Evolutionary conservation across 2,797 vertebrate genomes (phyloP), one percentile per base, ranked within the genome.

Genomic region (Oreortyx pictus): DNA sequence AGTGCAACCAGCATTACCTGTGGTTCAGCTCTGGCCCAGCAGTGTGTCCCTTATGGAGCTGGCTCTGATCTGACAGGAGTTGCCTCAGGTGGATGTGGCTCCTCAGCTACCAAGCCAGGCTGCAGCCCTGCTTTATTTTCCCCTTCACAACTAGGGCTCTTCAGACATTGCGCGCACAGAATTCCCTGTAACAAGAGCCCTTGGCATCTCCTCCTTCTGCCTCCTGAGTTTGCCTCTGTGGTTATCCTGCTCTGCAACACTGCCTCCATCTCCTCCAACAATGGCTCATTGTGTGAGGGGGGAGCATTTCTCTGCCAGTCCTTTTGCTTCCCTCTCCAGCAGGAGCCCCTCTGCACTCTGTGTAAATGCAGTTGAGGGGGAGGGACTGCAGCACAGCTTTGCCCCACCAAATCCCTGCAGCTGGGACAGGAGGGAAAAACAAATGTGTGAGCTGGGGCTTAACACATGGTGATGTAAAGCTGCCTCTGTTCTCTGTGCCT

Each of bases 241-340:
- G 77, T 74, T 88, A 95, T 95, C 94, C 93, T 11, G 6, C 89
- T 91, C 24, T 65, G 89, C 81, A 77, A 31, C 4, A 56, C 95
- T 82, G 89, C 88, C 94, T 93, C 86, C 17, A 18, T 95, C 81
- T 94, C 90, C 77, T 74, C 44, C 91, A 83, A 96, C 97, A 98
- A 97, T 97, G 0, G 20, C 57, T 67, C 96, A 96, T 98, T 98
- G 98, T 98, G 47, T 60, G 66, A 16, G 82, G 85, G 65, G 86
- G 54, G 20, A 84, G 61, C 13, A n/a, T 62, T 88, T 92, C 47
- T 47, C 80, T 31, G 66, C 91, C 14, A 4, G 93, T 92, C 82
- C 92, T 93, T 86, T 64, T 59, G 5, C 87, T 60, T 60, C 57
- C 65, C 25, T 75, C 39, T 50, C 74, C 54, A 35, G 41, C 41